Evolutionary conservation across 1,140 invertebrate genomes (phyloP), one percentile per base, ranked within the genome.

Genomic region (Rhopalosiphum maidis): DNA sequence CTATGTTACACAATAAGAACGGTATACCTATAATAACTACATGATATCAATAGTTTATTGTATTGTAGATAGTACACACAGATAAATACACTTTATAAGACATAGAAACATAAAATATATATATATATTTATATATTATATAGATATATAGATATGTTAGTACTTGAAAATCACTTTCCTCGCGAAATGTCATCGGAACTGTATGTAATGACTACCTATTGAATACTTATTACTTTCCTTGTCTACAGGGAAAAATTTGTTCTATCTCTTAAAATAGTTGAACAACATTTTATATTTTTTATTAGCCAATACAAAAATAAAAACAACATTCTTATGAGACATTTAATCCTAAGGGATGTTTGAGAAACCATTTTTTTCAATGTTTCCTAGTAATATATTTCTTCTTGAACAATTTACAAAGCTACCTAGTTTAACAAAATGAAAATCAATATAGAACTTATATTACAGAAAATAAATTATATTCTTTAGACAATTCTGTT

Each of bases 271-370:
- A 89, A 18, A 89, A 87, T 11, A 35, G n/a, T 54, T 37, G 35
- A 54, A 35, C 6, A 22, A 87, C 30, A n/a, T 87, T 87, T 46
- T 41, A 7, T 86, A 46, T 86, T 46, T 86, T 77, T 46, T 86
- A 46, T 46, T 86, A 86, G 6, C 1, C 9, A 25, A 46, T 46
- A 37, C 35, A 35, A 83, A 83, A 83, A 83, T 83, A 83, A 83
- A 41, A 86, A 43, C 83, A 85, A n/a, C 85, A 18, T 86, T 46
- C 48, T 88, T 88, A 88, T 41, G 30, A 88, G 86, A 88, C 86
- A 87, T n/a, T 30, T 48, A 87, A 48, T n/a, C 43, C 46, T 87
- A 21, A 48, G 43, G 43, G 85, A 87, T 87, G 2, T 88, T 88
- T 48, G 25, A 51, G 7, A 85, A 88, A 48, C 43, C 18, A 21